A percentile compares a stretch with the other conserved stretches of the same genome.
Evolutionary conservation across 2,797 vertebrate genomes (phyloP).

Genomic region (Acrocephalus scirpaceus): DNA sequence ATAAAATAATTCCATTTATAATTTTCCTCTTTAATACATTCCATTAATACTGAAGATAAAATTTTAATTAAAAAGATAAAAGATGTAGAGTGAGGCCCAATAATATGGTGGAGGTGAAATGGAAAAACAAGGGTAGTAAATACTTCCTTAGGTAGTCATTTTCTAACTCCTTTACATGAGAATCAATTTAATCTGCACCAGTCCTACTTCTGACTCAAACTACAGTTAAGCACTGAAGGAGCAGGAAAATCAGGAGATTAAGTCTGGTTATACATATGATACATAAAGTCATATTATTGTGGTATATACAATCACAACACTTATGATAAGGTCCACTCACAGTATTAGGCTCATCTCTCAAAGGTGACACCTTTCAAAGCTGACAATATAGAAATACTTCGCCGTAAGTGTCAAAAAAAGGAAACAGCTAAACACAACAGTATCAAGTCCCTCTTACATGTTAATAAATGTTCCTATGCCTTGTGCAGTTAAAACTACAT

Average conservation of each 20-base stretch:
- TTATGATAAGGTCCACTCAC: not conserved
- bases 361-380: not conserved
- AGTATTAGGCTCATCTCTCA: not conserved
- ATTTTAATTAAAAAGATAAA: not conserved
- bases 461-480: not conserved
- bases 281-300: not conserved
- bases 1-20: slow-evolving; percentile 23
- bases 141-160: not conserved
- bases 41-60: slow-evolving; percentile 11
- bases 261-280: slow-evolving; percentile 5
- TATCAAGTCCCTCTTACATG: not conserved
- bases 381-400: not conserved
- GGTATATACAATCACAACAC: slow-evolving; percentile 14
- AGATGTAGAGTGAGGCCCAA: not conserved
- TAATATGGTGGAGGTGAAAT: not conserved
- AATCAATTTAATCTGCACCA: not conserved
- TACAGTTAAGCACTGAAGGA: not conserved
- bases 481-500: not conserved
- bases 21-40: slow-evolving; percentile 57
- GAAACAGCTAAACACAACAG: not conserved
- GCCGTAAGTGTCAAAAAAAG: not conserved
- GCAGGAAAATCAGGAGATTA: not conserved
- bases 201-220: not conserved
- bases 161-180: not conserved
- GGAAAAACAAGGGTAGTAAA: not conserved